These are phyloP conservation scores for Atractosteus spatula DNA, from an alignment of 2,113 vertebrate genomes.

Conservation along the genomic window DNA sequence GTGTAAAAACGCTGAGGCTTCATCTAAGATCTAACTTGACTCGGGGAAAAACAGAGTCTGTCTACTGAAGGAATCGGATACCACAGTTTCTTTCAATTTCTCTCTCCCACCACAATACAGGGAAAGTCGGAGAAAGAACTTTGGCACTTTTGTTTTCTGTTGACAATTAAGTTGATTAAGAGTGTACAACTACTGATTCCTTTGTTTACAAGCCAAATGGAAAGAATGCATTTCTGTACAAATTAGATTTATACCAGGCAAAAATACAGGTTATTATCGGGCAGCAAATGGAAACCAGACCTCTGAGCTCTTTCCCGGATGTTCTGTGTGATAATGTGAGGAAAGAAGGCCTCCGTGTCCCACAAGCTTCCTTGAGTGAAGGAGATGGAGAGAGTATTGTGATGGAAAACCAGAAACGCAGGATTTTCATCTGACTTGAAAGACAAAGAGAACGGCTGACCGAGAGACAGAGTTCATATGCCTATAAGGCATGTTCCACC, in stretches of 20 bases:
- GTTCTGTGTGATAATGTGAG: not conserved
- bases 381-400: too few relatives aligned
- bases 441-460: not conserved
- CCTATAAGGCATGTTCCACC: too few relatives aligned
- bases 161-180: slow-evolving; percentile 13
- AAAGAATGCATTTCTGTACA: slow-evolving; percentile 19
- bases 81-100: too few relatives aligned
- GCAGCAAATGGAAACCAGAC: slow-evolving; percentile 14
- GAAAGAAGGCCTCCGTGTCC: too few relatives aligned
- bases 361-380: too few relatives aligned
- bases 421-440: not conserved
- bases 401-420: not conserved
- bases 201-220: slow-evolving; percentile 16
- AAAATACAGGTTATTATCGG: slow-evolving; percentile 13
- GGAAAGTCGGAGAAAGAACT: not conserved
- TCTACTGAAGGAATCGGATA: too few relatives aligned
- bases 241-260: slow-evolving; percentile 13
- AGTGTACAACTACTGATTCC: slow-evolving; percentile 2
- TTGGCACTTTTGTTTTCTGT: not conserved
- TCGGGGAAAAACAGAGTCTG: too few relatives aligned
- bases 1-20: too few relatives aligned
- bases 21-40: too few relatives aligned
- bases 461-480: slow-evolving; percentile 1
- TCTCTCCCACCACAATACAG: too few relatives aligned
- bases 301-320: not conserved